Evolutionary conservation across 2,113 vertebrate species (phyloP).

Genomic region (Telmatochromis brichardi): DNA sequence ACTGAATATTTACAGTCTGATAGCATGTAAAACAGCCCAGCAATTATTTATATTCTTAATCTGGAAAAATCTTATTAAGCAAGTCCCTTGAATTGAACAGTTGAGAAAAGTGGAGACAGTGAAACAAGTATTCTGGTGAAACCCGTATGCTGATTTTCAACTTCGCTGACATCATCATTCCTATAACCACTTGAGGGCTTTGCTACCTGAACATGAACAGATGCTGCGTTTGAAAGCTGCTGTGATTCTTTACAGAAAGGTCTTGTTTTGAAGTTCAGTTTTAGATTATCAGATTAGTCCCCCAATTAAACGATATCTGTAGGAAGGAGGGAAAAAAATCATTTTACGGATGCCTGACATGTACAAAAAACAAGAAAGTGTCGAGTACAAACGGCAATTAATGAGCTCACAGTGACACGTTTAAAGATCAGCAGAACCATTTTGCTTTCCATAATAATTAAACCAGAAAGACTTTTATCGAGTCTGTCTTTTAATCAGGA

Average conservation of each 20-base stretch:
- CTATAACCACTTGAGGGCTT: neutral
- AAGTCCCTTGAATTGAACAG: neutral
- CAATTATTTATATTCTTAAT: neutral
- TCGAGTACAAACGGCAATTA: neutral
- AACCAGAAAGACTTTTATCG: neutral
- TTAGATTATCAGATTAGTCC: neutral
- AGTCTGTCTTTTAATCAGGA: neutral
- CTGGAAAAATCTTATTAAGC: neutral
- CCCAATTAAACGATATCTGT: neutral
- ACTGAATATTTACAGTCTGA: neutral
- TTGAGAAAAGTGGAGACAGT: neutral
- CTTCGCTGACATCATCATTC: neutral
- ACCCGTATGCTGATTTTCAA: neutral
- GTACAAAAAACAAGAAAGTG: neutral
- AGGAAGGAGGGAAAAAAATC: accelerated
- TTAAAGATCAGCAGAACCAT: neutral
- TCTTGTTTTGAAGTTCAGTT: neutral
- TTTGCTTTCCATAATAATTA: neutral
- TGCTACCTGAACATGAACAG: neutral
- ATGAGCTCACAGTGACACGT: neutral
- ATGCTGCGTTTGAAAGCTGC: neutral
- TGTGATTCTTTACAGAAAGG: neutral
- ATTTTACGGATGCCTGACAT: neutral
- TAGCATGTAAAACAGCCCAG: neutral
- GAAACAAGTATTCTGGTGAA: neutral